These are phyloP conservation scores for Leistus spinibarbis DNA, from an alignment of 2,888 invertebrate species.

Conservation along the genomic window DNA sequence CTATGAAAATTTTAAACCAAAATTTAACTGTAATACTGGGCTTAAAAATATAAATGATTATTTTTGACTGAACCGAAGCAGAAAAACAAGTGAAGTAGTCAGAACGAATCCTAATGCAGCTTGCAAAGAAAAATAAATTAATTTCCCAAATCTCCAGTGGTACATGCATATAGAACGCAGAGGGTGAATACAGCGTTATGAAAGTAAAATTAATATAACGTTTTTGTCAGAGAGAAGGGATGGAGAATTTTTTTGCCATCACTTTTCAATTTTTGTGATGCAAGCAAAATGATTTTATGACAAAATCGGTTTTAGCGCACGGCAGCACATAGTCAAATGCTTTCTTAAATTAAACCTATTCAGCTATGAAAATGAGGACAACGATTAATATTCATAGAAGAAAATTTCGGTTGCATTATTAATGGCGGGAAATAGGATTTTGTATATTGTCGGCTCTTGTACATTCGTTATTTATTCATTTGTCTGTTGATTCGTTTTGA, in stretches of 20 bases:
- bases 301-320: not conserved
- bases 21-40: no score
- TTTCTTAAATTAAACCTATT: not conserved
- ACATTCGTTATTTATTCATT: not conserved
- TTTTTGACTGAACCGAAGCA: no score
- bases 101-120: no score
- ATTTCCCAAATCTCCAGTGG: conserved; percentile 20
- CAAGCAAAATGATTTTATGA: no score
- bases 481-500: not conserved
- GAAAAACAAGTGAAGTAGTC: no score
- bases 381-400: not conserved
- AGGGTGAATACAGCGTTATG: not conserved
- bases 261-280: not conserved
- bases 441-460: not conserved
- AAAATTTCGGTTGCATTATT: not conserved
- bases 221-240: no score
- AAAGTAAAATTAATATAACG: not conserved
- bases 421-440: not conserved
- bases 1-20: no score
- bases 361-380: not conserved
- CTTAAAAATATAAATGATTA: no score
- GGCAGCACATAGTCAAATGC: not conserved
- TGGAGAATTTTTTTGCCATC: not conserved
- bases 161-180: not conserved
- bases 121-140: conserved; percentile 8